These are phyloP conservation scores for Todus mexicanus DNA, from an alignment of 2,797 vertebrate species.

Conservation along the genomic window DNA sequence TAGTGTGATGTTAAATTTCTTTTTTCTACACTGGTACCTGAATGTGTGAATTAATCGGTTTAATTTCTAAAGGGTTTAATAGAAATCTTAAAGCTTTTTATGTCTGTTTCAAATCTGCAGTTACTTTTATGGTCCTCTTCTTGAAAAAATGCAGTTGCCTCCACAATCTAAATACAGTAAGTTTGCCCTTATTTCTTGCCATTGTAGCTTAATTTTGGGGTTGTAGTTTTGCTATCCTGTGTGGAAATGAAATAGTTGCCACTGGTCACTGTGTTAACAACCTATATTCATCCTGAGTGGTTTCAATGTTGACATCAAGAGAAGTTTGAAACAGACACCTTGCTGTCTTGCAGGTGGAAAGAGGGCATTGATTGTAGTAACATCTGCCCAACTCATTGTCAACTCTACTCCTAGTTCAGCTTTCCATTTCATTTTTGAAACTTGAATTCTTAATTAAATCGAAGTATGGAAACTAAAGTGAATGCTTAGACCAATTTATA, in stretches of 20 bases:
- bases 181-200: background rate
- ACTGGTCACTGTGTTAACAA: background rate
- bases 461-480: background rate
- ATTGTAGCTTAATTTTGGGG: background rate
- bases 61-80: background rate
- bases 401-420: background rate
- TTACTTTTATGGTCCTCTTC: background rate
- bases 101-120: background rate
- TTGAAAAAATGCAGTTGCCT: background rate
- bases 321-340: background rate
- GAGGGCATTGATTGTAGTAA: background rate
- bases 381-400: background rate
- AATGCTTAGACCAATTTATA: background rate
- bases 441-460: background rate
- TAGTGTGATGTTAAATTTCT: background rate
- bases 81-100: background rate
- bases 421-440: conserved; percentile 23
- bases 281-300: background rate
- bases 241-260: background rate
- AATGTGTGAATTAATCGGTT: background rate
- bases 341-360: background rate
- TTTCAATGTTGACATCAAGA: background rate
- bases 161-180: background rate
- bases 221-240: background rate
- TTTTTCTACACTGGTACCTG: background rate